Conservation (phyloP, 2,888 invertebrate species). For the Pheosia tremula region DNA sequence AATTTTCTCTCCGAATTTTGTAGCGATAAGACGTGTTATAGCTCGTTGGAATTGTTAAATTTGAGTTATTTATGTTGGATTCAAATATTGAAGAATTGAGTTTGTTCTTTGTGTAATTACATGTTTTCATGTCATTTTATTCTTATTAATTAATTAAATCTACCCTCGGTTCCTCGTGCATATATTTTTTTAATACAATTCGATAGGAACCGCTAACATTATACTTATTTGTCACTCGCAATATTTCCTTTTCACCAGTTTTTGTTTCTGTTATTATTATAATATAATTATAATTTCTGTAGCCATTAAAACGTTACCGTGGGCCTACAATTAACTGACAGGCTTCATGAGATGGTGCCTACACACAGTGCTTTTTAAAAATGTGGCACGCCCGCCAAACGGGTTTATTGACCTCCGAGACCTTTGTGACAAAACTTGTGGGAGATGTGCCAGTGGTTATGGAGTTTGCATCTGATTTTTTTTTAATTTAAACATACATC, state of each 20-base stretch:
- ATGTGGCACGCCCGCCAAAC: conserved; percentile 78
- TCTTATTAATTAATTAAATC: no score
- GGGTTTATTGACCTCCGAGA: conserved; percentile 71
- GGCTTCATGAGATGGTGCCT: conserved; percentile 24
- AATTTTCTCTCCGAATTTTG: no score
- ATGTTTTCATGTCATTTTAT: no score
- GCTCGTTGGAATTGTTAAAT: no score
- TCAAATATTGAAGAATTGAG: no score
- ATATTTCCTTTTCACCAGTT: not conserved
- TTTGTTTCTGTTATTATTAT: not conserved
- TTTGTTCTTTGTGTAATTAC: no score
- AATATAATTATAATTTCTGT: not conserved
- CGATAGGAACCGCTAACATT: no score
- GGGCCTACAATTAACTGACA: conserved; percentile 20
- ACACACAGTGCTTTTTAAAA: conserved; percentile 69
- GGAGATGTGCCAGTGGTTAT: conserved; percentile 67
- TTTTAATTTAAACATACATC: conserved; percentile 32
- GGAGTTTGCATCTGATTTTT: conserved; percentile 43
- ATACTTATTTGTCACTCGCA: not conserved
- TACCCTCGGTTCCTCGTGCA: no score
- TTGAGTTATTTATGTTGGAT: no score
- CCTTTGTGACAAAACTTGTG: conserved; percentile 81
- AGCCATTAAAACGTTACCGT: conserved; percentile 14
- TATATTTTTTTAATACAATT: no score
- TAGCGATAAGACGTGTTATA: no score